Evolutionary conservation across 2,113 vertebrate genomes (phyloP).

Genomic region (Oryzias curvinotus): DNA sequence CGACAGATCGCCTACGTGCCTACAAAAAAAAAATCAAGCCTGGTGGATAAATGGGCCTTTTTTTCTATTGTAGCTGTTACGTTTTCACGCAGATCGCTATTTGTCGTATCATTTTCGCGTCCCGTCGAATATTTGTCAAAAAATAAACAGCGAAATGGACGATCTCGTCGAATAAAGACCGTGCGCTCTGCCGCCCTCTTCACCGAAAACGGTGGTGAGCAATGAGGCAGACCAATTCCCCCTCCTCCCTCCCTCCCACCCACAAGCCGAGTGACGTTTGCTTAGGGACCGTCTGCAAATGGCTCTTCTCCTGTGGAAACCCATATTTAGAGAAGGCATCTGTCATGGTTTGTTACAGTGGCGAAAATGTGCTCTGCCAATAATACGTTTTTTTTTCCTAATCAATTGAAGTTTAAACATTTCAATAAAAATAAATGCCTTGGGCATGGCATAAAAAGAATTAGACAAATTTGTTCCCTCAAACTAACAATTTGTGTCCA

Average conservation of each 20-base stretch:
- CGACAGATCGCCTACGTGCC: conserved; percentile 47
- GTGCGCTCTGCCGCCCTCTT: conserved; percentile 33
- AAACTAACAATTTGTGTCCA: too few species aligned
- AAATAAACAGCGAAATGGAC: conserved; percentile 30
- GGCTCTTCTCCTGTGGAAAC: not conserved
- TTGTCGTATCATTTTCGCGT: conserved; percentile 28
- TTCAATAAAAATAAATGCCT: too few species aligned
- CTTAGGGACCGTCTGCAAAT: conserved; percentile 56
- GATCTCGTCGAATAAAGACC: conserved; percentile 25
- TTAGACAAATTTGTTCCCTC: too few species aligned
- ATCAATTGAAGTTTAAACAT: too few species aligned
- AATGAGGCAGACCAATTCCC: conserved; percentile 35
- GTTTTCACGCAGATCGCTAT: conserved; percentile 9
- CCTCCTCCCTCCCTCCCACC: conserved; percentile 3
- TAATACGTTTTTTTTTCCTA: too few species aligned
- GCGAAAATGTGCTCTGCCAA: too few species aligned
- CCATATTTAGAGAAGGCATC: too few species aligned
- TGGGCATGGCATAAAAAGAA: too few species aligned
- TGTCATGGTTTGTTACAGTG: too few species aligned
- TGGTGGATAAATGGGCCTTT: conserved; percentile 12
- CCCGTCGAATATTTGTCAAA: conserved; percentile 12
- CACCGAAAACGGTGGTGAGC: conserved; percentile 39
- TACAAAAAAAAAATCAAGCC: conserved; percentile 7
- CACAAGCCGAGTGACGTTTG: conserved; percentile 38
- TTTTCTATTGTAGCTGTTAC: conserved; percentile 17